Base-by-base conservation (phyloP, 2,113 vertebrate species). In the Tyto alba region DNA sequence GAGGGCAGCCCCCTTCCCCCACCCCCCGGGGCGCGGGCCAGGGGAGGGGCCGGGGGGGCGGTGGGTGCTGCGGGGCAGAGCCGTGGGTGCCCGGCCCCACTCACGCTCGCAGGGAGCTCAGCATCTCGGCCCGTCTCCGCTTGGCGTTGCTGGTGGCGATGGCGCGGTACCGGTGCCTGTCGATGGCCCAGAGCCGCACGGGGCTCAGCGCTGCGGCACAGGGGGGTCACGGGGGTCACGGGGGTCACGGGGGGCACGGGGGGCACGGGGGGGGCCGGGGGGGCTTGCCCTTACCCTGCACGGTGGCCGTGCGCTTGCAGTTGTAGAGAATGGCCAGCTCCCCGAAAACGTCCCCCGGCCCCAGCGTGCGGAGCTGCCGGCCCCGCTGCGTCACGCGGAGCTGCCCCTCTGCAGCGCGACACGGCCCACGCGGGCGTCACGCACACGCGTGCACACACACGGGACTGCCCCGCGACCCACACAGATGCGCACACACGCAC, bases 321-420 rank as follows among this genome's bases (percentile, higher is more conserved):
- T 98, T 98, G 97, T 98, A 99, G 19, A 99, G 88, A 67, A 98
- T 98, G 45, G 98, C 98, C 85, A 98, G 85, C 86, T 98, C 98
- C 27, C 98, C 98, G 23, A 98, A 99, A 17, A 99, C 97, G 38
- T 99, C 98, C 0, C 98, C 98, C 1, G 86, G 96, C n/a, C 47
- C 96, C 20, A 99, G 90, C 25, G 85, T 97, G 85, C 98, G 96
- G 13, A 99, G 97, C 22, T 92, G 64, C 41, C 64, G 95, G 20
- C 98, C 98, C 5, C 93, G 90, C 96, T 98, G 98, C 26, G 92
- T 98, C 64, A 98, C 98, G 1, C 41, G 53, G 12, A 98, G 98
- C 72, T 98, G 98, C 8, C 98, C 98, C n/a, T 67, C 98, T 98
- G 60, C 66, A 23, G 52, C n/a, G n/a, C n/a, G n/a, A n/a, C 13